These are phyloP conservation scores for Coptodon rendalli DNA, from an alignment of 2,113 vertebrate species.

Conservation along the genomic window DNA sequence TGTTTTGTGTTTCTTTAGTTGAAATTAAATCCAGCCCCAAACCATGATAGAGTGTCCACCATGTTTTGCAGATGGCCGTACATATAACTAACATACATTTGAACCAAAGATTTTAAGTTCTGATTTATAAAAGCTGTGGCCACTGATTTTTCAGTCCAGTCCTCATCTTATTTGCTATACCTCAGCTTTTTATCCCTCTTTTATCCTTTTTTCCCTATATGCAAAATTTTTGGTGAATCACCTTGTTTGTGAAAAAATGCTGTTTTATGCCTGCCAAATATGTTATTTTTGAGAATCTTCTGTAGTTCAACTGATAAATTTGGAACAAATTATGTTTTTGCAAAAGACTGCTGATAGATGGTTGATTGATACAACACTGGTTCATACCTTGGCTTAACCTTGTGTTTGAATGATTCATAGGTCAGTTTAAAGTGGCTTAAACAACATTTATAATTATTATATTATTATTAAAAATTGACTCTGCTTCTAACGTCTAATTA, in stretches of 20 bases:
- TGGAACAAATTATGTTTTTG: neutral
- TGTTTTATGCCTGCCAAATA: neutral
- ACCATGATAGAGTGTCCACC: neutral
- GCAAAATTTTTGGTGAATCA: neutral
- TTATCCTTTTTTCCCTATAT: neutral
- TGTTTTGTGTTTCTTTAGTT: neutral
- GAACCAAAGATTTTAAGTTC: neutral
- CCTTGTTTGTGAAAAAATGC: neutral
- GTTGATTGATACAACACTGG: neutral
- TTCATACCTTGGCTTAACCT: neutral
- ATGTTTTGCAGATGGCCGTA: neutral
- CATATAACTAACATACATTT: neutral
- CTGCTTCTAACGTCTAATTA: neutral
- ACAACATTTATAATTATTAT: neutral
- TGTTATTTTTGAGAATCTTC: neutral
- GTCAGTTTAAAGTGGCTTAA: neutral
- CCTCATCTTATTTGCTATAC: neutral
- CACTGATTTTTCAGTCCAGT: neutral
- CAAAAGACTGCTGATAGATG: neutral
- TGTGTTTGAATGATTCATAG: neutral
- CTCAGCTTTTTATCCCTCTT: neutral
- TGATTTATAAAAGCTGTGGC: neutral
- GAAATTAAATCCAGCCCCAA: neutral
- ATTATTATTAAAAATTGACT: neutral
- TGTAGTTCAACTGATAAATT: neutral